A percentile compares a stretch with the other conserved stretches of the same genome.
These are phyloP conservation scores for Cephus pulcher DNA, from an alignment of 2,888 invertebrate species.

Conservation along the genomic window DNA sequence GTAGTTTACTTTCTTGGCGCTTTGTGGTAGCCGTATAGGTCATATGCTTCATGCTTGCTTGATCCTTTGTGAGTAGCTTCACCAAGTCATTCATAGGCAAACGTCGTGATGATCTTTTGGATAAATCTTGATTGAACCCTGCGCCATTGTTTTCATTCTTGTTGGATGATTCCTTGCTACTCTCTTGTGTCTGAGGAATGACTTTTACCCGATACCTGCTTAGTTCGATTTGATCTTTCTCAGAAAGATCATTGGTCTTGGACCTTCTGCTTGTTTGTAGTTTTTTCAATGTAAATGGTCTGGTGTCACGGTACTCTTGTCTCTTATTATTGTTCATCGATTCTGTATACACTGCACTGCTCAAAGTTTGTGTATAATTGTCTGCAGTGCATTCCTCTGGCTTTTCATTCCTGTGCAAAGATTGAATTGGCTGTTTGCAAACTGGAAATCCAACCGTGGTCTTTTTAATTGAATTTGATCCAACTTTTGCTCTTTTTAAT, in stretches of 20 bases:
- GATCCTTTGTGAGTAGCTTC: neutral
- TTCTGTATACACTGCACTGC: neutral
- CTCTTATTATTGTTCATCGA: neutral
- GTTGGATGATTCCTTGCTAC: neutral
- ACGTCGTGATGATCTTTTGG: neutral
- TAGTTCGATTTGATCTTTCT: neutral
- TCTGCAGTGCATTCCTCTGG: neutral
- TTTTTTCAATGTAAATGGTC: neutral
- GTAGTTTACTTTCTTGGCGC: neutral
- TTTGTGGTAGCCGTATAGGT: neutral
- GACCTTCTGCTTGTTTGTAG: neutral
- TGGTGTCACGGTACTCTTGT: neutral
- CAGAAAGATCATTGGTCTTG: neutral
- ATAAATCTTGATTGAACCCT: neutral
- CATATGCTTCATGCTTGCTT: neutral
- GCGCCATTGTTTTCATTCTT: neutral
- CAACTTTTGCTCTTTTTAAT: neutral
- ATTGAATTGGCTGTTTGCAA: neutral
- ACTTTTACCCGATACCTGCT: neutral
- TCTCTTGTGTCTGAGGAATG: neutral
- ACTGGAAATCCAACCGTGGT: neutral
- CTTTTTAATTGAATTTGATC: neutral
- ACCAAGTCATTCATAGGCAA: constrained; percentile 1
- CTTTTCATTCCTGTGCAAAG: neutral
- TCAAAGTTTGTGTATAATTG: neutral